Percentiles rank a stretch among this genome's conserved stretches.
Conservation (phyloP, 2,113 vertebrate genomes). For the Pygoscelis adeliae region DNA sequence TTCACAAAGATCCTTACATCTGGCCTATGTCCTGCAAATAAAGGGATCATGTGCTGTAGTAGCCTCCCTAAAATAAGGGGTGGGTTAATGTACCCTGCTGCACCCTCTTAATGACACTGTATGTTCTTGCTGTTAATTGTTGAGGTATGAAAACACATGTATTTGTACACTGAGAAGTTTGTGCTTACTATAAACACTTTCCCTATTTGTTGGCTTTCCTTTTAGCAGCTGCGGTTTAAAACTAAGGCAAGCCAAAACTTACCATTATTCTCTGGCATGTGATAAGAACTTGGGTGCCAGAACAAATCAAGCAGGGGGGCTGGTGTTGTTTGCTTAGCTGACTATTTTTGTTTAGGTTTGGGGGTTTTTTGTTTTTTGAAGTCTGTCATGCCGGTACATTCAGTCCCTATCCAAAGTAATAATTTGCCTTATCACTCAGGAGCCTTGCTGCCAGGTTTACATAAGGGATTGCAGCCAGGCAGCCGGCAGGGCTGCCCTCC, state of each 20-base stretch:
- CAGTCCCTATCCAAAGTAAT: conserved; percentile 47
- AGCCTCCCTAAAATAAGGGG: background rate
- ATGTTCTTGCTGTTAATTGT: background rate
- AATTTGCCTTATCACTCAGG: conserved; percentile 49
- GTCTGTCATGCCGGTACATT: conserved; percentile 54
- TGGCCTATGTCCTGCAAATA: background rate
- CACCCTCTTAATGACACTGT: background rate
- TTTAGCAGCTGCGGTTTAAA: conserved; percentile 11
- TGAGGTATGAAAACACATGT: background rate
- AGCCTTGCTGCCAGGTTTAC: conserved; percentile 46
- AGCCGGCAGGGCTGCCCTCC: background rate
- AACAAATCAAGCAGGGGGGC: conserved; percentile 31
- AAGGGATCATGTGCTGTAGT: background rate
- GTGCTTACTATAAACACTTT: conserved; percentile 53
- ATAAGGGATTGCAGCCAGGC: conserved; percentile 5
- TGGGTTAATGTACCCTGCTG: background rate
- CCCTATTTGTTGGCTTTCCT: conserved; percentile 26
- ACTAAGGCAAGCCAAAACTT: conserved; percentile 11
- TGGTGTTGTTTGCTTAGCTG: conserved; percentile 42
- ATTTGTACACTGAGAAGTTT: conserved; percentile 18
- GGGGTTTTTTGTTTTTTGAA: conserved; percentile 42
- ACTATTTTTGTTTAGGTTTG: conserved; percentile 59
- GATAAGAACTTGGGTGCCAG: conserved; percentile 45
- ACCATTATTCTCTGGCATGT: conserved; percentile 29
- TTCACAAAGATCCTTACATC: background rate